Conservation (phyloP, 2,113 vertebrate species). For the Upupa epops region DNA sequence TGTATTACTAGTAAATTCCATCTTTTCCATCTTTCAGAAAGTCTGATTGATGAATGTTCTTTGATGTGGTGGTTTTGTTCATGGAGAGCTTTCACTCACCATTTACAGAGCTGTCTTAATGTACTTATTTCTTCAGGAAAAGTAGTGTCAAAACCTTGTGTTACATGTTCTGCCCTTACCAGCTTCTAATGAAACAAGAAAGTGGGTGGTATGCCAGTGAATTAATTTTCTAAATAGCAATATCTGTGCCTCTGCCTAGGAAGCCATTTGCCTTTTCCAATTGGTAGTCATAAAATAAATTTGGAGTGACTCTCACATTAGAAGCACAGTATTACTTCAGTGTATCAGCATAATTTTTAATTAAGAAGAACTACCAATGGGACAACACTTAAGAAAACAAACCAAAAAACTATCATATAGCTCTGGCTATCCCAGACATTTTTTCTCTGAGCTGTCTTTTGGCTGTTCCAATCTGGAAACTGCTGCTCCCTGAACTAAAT, state of each 20-base stretch:
- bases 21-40: not conserved
- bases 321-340: not conserved
- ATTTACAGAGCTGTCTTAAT: not conserved
- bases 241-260: constrained; percentile 15
- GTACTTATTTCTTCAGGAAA: not conserved
- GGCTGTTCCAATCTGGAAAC: not conserved
- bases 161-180: not conserved
- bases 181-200: not conserved
- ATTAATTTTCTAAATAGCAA: not conserved
- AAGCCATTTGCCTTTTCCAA: constrained; percentile 29
- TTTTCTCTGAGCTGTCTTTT: not conserved
- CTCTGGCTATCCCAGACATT: not conserved
- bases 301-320: constrained; percentile 16
- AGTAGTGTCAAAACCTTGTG: not conserved
- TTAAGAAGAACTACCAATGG: constrained; percentile 21
- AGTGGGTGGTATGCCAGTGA: not conserved
- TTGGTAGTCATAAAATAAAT: not conserved
- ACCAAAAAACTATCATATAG: not conserved
- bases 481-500: not conserved
- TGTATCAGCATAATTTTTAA: constrained; percentile 44
- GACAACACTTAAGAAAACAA: constrained; percentile 24
- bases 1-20: not conserved
- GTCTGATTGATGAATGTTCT: not conserved
- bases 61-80: constrained; percentile 39
- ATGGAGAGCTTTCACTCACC: not conserved